A percentile compares a stretch with the other conserved stretches of the same genome.
Conservation (phyloP, 1,140 invertebrate genomes). For the Neodiprion pinetum region DNA sequence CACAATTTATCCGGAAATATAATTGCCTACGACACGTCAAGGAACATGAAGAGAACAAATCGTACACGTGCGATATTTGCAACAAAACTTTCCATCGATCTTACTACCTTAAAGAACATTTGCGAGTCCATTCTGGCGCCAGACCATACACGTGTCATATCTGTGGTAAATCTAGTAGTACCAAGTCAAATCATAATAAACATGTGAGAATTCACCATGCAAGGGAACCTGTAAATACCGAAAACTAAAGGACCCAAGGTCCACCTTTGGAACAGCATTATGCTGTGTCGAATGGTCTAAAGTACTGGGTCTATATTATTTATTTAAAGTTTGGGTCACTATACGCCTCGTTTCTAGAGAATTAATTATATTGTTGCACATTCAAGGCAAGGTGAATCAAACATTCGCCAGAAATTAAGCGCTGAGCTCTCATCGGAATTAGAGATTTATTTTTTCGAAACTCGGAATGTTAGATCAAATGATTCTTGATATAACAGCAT, state of each 20-base stretch:
- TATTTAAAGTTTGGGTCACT: slow-evolving; percentile 12
- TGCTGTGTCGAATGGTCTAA: not conserved
- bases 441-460: too few species aligned
- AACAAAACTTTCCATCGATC: slow-evolving; percentile 85
- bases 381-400: slow-evolving; percentile 15
- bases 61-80: slow-evolving; percentile 87
- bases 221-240: slow-evolving; percentile 82
- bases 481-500: too few species aligned
- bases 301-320: slow-evolving; percentile 12
- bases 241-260: slow-evolving; percentile 66
- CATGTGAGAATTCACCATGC: slow-evolving; percentile 88
- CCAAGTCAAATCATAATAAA: slow-evolving; percentile 89
- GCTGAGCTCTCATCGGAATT: too few species aligned
- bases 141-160: slow-evolving; percentile 85
- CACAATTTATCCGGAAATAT: slow-evolving; percentile 91
- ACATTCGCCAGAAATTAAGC: too few species aligned
- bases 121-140: slow-evolving; percentile 83
- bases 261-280: not conserved
- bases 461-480: too few species aligned
- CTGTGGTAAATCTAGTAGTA: slow-evolving; percentile 85
- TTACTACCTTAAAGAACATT: slow-evolving; percentile 87
- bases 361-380: slow-evolving; percentile 10
- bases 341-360: slow-evolving; percentile 13
- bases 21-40: slow-evolving; percentile 90
- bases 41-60: slow-evolving; percentile 89